Conservation (phyloP, 2,113 vertebrate species). For the Zonotrichia leucophrys region DNA sequence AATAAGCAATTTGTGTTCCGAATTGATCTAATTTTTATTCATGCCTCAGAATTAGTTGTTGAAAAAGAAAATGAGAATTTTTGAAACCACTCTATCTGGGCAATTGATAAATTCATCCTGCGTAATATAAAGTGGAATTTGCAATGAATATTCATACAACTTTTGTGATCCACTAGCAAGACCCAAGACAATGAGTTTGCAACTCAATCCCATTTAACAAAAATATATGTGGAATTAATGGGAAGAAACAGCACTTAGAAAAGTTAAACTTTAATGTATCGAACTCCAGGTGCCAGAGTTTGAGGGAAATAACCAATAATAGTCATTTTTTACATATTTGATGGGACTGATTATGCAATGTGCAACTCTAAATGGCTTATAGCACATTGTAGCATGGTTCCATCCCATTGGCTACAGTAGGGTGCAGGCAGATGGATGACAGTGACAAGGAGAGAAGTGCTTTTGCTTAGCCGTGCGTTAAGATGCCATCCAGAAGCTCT, state of each 20-base stretch:
- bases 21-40: constrained; percentile 64
- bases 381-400: constrained; percentile 88
- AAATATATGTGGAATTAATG: constrained; percentile 74
- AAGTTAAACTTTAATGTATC: constrained; percentile 81
- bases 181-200: constrained; percentile 71
- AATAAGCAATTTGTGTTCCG: constrained; percentile 49
- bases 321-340: constrained; percentile 88
- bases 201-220: constrained; percentile 66
- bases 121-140: constrained; percentile 65
- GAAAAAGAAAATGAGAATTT: constrained; percentile 69
- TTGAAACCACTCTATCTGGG: constrained; percentile 27
- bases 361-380: constrained; percentile 89
- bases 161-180: constrained; percentile 68
- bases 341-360: constrained; percentile 89
- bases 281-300: constrained; percentile 84
- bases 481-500: constrained; percentile 96
- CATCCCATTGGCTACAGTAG: constrained; percentile 91
- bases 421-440: constrained; percentile 96
- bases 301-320: constrained; percentile 85
- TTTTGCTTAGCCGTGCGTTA: constrained; percentile 95
- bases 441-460: constrained; percentile 88
- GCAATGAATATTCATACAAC: constrained; percentile 77
- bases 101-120: constrained; percentile 70
- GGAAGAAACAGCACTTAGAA: constrained; percentile 67
- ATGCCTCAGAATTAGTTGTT: constrained; percentile 45